phyloP scores from a whole-genome alignment of 2,888 invertebrate genomes.

The Eupithecia dodoneata region DNA sequence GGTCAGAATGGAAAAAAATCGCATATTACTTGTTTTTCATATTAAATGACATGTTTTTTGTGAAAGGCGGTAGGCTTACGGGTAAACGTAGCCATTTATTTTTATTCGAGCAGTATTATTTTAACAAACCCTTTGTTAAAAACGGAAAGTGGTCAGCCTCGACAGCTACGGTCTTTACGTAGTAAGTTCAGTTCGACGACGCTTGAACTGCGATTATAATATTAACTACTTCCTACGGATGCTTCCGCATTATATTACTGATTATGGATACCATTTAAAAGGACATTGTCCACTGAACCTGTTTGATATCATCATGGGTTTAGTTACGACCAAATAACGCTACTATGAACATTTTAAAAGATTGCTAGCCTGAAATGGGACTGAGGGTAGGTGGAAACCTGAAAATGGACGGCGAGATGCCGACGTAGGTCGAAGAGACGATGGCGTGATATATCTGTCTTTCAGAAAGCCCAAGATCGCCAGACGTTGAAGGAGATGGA shows the following conservation, averaged over 20 bases:
- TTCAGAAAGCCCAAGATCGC: neutral
- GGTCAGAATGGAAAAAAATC: neutral
- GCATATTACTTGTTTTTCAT: neutral
- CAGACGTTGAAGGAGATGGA: neutral
- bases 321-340: neutral
- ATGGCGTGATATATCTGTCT: neutral
- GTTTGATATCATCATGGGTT: neutral
- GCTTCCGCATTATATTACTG: constrained; percentile 26
- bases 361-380: neutral
- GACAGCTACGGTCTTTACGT: constrained; percentile 4
- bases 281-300: constrained; percentile 1
- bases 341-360: neutral
- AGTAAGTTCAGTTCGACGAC: constrained; percentile 1
- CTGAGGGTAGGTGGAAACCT: neutral
- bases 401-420: too few species aligned
- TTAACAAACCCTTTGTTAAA: neutral
- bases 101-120: neutral
- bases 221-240: constrained; percentile 27
- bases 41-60: neutral
- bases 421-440: neutral
- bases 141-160: constrained; percentile 30
- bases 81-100: neutral
- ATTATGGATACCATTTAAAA: constrained; percentile 14
- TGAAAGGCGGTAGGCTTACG: constrained; percentile 13
- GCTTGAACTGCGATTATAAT: constrained; percentile 14